These are phyloP conservation scores for Drosophila fulvimacula DNA, from an alignment of 2,888 invertebrate species.

Conservation along the genomic window DNA sequence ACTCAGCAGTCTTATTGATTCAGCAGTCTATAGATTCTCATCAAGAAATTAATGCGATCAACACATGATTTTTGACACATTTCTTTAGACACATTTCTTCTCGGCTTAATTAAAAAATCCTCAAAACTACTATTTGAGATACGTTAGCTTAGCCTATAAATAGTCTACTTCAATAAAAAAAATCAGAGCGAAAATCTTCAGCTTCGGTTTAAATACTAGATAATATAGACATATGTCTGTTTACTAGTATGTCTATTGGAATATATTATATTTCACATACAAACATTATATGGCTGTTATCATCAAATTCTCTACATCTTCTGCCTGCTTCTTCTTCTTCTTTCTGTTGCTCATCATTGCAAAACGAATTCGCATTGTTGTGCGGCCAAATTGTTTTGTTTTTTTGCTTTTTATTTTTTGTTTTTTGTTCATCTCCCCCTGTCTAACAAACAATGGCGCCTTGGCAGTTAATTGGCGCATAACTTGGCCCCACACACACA, in stretches of 20 bases:
- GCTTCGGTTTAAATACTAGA: background rate
- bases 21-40: too few relatives aligned
- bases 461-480: slow-evolving; percentile 71
- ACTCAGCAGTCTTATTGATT: too few relatives aligned
- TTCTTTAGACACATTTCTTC: too few relatives aligned
- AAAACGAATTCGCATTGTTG: slow-evolving; percentile 50
- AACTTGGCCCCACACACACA: slow-evolving; percentile 58
- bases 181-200: too few relatives aligned
- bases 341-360: slow-evolving; percentile 37
- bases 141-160: background rate
- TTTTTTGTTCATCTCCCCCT: slow-evolving; percentile 3
- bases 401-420: slow-evolving; percentile 18
- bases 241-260: background rate
- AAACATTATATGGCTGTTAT: background rate
- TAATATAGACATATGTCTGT: background rate
- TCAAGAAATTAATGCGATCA: too few relatives aligned
- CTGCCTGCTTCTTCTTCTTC: background rate
- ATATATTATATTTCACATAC: background rate
- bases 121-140: background rate
- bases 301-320: background rate
- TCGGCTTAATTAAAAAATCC: too few relatives aligned
- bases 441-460: slow-evolving; percentile 56
- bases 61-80: too few relatives aligned
- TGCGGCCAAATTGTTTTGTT: slow-evolving; percentile 48
- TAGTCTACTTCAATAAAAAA: too few relatives aligned